Evolutionary conservation across 2,888 invertebrate species (phyloP).

Genomic region (Tetrapedia diversipes): DNA sequence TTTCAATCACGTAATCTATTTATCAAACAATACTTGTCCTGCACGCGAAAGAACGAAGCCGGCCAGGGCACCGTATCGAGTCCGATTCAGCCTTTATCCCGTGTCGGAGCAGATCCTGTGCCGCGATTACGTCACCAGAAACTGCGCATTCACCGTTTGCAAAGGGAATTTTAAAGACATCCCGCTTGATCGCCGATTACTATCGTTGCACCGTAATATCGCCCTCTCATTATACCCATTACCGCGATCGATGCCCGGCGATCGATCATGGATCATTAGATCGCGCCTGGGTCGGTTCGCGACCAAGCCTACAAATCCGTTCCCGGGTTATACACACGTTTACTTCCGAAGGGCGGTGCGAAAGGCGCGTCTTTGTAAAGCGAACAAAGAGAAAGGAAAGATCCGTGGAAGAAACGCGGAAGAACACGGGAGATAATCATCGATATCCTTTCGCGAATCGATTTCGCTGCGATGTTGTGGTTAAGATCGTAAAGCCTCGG

Average conservation of each 20-base stretch:
- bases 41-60: not conserved
- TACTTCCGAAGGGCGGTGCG: conserved; percentile 44
- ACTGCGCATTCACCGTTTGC: conserved; percentile 18
- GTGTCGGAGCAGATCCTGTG: conserved; percentile 11
- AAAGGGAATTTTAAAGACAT: conserved; percentile 34
- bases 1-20: conserved; percentile 17
- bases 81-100: not conserved
- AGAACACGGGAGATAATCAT: not conserved
- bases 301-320: conserved; percentile 56
- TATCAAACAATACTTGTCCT: conserved; percentile 6
- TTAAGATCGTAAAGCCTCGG: no score
- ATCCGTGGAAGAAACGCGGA: not conserved
- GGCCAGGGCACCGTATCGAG: not conserved
- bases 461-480: not conserved
- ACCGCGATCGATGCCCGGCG: conserved; percentile 41
- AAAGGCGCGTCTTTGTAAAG: conserved; percentile 9
- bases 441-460: conserved; percentile 18
- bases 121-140: conserved; percentile 29
- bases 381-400: not conserved
- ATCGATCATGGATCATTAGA: conserved; percentile 66
- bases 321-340: conserved; percentile 40
- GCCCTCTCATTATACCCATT: conserved; percentile 49
- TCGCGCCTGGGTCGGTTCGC: conserved; percentile 52
- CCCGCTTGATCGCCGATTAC: conserved; percentile 31
- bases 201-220: conserved; percentile 45